Percentiles rank a stretch among this genome's conserved stretches.
Evolutionary conservation across 2,113 vertebrate genomes (phyloP).

Genomic region (Romanogobio albipinnatus): DNA sequence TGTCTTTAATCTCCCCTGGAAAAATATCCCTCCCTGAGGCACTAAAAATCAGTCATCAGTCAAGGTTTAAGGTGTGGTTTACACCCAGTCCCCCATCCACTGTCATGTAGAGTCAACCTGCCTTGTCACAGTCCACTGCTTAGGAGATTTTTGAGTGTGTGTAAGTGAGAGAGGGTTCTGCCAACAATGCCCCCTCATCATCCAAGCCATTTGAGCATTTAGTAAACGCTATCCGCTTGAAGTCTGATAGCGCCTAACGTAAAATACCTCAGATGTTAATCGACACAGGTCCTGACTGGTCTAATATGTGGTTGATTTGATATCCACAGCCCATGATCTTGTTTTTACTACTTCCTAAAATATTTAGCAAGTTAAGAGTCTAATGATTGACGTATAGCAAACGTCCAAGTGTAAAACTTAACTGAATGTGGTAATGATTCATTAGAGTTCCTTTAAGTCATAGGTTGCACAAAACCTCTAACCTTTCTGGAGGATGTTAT

Average conservation of each 20-base stretch:
- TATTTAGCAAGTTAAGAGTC: neutral
- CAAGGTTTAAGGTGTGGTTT: conserved; percentile 82
- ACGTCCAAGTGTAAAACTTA: neutral
- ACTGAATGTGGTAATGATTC: conserved; percentile 1
- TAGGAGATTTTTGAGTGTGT: conserved; percentile 42
- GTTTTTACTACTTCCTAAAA: neutral
- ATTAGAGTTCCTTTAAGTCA: neutral
- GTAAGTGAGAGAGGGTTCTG: neutral
- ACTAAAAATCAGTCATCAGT: conserved; percentile 74
- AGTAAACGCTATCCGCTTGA: conserved; percentile 18
- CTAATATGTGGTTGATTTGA: neutral
- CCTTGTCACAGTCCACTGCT: conserved; percentile 60
- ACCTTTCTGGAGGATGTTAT: neutral
- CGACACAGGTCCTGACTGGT: neutral
- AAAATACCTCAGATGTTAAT: conserved; percentile 2
- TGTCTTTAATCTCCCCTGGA: conserved; percentile 40
- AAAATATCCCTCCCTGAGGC: conserved; percentile 79
- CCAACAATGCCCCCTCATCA: conserved; percentile 19
- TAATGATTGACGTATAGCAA: neutral
- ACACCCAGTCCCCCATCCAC: conserved; percentile 61
- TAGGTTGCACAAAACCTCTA: neutral
- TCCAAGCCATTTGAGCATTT: conserved; percentile 13
- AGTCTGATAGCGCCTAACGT: conserved; percentile 7
- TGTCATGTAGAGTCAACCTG: conserved; percentile 46
- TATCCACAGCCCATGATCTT: neutral